Conservation (phyloP, 2,797 vertebrate species). For the Gymnothorax reevesii region DNA sequence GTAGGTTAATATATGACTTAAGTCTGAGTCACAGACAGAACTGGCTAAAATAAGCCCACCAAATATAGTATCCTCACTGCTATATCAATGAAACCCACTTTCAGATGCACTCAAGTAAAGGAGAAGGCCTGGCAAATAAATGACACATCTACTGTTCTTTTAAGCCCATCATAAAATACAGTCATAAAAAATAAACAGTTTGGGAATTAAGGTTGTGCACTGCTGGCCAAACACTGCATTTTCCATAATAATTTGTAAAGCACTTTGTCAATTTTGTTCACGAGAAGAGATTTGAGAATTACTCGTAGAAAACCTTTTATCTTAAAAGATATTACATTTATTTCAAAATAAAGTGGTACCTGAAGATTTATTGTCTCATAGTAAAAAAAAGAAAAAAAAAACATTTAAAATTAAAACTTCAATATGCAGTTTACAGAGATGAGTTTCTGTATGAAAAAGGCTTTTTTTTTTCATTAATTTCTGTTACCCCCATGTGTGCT, state of each 20-base stretch:
- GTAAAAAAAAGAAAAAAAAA: background rate
- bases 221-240: background rate
- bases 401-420: background rate
- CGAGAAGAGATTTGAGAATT: background rate
- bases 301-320: background rate
- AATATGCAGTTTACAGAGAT: background rate
- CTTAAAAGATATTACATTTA: background rate
- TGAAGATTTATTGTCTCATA: background rate
- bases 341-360: background rate
- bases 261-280: background rate
- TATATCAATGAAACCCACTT: slow-evolving; percentile 4
- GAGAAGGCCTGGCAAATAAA: background rate
- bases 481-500: background rate
- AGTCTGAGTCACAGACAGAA: slow-evolving; percentile 7
- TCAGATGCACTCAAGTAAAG: background rate
- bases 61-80: background rate
- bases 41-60: slow-evolving; percentile 9
- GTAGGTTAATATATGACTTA: slow-evolving; percentile 20
- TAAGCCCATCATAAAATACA: slow-evolving; percentile 24
- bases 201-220: background rate
- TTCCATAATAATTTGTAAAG: background rate
- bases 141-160: slow-evolving; percentile 4
- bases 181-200: slow-evolving; percentile 21
- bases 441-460: background rate
- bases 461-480: slow-evolving; percentile 9